Evolutionary conservation across 2,113 vertebrate genomes (phyloP), one percentile per base, ranked within the genome.

Genomic region (Coracopsis vasa): DNA sequence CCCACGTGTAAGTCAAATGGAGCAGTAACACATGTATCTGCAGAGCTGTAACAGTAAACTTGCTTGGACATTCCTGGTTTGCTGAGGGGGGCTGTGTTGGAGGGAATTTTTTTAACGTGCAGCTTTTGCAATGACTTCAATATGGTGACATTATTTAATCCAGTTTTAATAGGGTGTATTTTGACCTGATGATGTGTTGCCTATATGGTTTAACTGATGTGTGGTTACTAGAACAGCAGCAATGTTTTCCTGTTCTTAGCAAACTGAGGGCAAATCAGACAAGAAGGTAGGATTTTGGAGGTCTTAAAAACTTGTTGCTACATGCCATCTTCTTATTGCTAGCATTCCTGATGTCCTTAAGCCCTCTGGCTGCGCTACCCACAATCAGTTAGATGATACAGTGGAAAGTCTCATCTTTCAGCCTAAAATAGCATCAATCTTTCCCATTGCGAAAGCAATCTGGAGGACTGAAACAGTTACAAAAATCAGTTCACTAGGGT

Each of bases 1-100:
- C 95, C 93, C 89, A 77, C n/a, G 50, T 87, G 92, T 79, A 80
- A 96, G 69, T 75, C 92, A 94, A 93, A 85, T 29, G 42, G 87
- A 97, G 88, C 89, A 67, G 79, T 53, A 95, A 73, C 92, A 92
- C n/a, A 8, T 92, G 92, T 91, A 93, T 44, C 72, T 41, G 47
- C 82, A 69, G 82, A 83, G 87, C 83, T n/a, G 21, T 66, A 88
- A n/a, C 35, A 70, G n/a, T 18, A 71, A 84, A 66, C 66, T 88
- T 65, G 44, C 80, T 62, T 44, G 51, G 77, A 64, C 13, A 2
- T 31, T 16, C 42, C 21, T 66, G 53, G 21, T 71, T 45, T 67
- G 27, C 47, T 56, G 44, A 7, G 23, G 8, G 3, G 2, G 2
- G 10, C 28, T 61, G 16, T 14, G 0, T 11, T 78, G 67, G 20